phyloP scores from a whole-genome alignment of 2,113 vertebrate genomes.

The Felis chaus region DNA sequence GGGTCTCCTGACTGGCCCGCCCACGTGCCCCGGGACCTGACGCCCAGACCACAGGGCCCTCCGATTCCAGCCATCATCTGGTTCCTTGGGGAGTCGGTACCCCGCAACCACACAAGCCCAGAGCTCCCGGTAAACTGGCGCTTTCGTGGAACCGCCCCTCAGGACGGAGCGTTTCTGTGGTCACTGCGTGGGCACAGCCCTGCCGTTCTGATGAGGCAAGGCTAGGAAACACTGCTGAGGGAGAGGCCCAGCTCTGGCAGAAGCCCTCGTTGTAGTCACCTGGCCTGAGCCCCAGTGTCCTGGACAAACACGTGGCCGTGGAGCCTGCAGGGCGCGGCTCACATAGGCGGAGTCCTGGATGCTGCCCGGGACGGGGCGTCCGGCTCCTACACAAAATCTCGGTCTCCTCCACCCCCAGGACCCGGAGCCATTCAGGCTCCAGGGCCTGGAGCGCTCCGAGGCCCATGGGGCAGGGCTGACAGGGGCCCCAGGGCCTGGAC shows the following conservation, averaged over 20 bases:
- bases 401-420: rapidly evolving
- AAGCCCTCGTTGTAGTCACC: background rate
- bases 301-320: rapidly evolving
- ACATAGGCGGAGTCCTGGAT: rapidly evolving
- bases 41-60: background rate
- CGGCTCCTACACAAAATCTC: rapidly evolving
- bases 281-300: background rate
- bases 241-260: background rate
- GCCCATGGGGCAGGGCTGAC: background rate
- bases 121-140: rapidly evolving
- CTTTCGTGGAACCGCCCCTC: rapidly evolving
- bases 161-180: background rate
- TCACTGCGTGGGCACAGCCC: background rate
- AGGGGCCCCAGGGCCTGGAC: background rate
- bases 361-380: rapidly evolving
- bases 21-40: no score
- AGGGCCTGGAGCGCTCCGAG: background rate
- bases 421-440: rapidly evolving
- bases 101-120: background rate
- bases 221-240: background rate
- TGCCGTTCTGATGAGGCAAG: background rate
- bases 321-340: background rate
- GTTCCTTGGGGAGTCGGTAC: background rate
- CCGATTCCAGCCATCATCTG: rapidly evolving
- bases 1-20: background rate